These are phyloP conservation scores for Dermolepida albohirtum DNA, from an alignment of 2,888 invertebrate species.

Conservation along the genomic window DNA sequence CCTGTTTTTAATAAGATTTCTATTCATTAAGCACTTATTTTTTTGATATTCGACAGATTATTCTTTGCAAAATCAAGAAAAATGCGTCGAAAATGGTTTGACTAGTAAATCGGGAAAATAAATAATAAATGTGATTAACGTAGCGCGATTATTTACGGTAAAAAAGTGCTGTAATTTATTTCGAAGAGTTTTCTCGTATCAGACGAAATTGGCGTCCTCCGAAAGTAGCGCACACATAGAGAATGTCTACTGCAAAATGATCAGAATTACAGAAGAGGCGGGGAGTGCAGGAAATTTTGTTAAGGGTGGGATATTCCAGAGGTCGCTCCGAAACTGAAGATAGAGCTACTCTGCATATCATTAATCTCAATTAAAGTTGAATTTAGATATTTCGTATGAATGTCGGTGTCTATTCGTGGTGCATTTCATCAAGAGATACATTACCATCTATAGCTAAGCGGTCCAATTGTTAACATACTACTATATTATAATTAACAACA, in stretches of 20 bases:
- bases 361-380: constrained; percentile 66
- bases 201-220: constrained; percentile 36
- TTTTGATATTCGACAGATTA: too few relatives aligned
- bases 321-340: constrained; percentile 61
- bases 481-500: constrained; percentile 40
- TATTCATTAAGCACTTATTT: too few relatives aligned
- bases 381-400: constrained; percentile 64
- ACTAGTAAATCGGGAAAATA: too few relatives aligned
- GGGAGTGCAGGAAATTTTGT: constrained; percentile 39
- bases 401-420: constrained; percentile 61
- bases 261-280: constrained; percentile 26
- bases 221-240: constrained; percentile 26
- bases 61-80: too few relatives aligned
- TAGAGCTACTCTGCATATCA: constrained; percentile 66
- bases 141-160: constrained; percentile 5
- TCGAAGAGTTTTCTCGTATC: constrained; percentile 31
- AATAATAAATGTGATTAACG: not conserved
- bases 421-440: constrained; percentile 57
- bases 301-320: constrained; percentile 50
- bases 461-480: constrained; percentile 46
- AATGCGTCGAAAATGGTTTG: too few relatives aligned
- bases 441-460: constrained; percentile 47
- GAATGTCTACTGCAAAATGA: constrained; percentile 27
- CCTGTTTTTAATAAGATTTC: too few relatives aligned
- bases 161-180: constrained; percentile 16